Conservation (phyloP, 2,113 vertebrate species). For the Heptranchias perlo region DNA sequence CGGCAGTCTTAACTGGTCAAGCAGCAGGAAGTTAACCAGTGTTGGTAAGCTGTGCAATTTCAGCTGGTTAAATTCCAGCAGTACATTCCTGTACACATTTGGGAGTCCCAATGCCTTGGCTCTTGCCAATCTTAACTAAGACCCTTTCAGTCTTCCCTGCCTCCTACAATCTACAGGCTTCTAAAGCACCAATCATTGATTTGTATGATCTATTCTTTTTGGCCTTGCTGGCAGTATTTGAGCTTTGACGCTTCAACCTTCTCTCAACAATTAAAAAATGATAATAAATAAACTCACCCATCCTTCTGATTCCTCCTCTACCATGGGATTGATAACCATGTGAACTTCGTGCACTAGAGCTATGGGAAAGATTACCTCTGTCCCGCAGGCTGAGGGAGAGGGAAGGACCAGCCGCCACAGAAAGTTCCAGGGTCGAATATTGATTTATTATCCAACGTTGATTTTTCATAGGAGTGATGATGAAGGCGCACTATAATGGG, state of each 20-base stretch:
- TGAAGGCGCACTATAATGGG: no score
- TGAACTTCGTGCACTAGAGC: neutral
- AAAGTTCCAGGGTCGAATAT: no score
- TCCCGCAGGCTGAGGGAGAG: no score
- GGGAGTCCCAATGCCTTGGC: neutral
- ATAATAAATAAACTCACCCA: neutral
- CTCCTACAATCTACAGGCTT: neutral
- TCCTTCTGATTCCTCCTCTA: neutral
- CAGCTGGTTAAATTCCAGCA: neutral
- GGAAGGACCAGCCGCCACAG: no score
- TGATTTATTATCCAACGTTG: no score
- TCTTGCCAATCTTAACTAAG: neutral
- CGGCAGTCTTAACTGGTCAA: neutral
- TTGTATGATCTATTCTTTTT: neutral
- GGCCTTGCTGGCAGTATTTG: neutral
- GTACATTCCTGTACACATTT: no score
- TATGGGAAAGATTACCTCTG: neutral
- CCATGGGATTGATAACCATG: no score
- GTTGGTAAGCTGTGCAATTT: neutral
- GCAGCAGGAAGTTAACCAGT: neutral
- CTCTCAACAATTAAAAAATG: neutral
- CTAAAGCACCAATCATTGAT: neutral
- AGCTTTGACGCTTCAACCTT: neutral
- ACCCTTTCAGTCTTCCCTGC: neutral
- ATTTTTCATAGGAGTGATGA: no score